Conservation (phyloP, 1,140 invertebrate genomes). For the Bathynomus jamesi region DNA sequence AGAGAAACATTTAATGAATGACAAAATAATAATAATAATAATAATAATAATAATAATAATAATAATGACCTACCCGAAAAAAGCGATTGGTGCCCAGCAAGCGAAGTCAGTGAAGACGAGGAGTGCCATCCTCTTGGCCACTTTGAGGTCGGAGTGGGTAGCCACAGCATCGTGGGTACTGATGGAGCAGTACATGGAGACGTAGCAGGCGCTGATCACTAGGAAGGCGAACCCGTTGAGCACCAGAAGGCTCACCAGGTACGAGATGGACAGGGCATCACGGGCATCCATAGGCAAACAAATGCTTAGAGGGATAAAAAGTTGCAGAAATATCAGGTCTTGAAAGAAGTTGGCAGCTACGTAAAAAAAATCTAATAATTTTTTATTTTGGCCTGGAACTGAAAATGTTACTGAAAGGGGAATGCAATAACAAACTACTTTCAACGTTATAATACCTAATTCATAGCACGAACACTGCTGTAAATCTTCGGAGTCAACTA, state of each 20-base stretch:
- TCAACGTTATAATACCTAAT: too few relatives aligned
- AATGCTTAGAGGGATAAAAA: slow-evolving; percentile 53
- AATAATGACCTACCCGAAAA: slow-evolving; percentile 54
- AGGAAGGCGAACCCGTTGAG: slow-evolving; percentile 66
- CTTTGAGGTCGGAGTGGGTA: slow-evolving; percentile 47
- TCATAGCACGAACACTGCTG: too few relatives aligned
- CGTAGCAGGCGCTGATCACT: slow-evolving; percentile 69
- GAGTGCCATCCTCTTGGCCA: slow-evolving; percentile 81
- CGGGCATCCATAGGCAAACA: slow-evolving; percentile 62
- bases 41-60: slow-evolving; percentile 3
- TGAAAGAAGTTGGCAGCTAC: too few relatives aligned
- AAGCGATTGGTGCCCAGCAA: slow-evolving; percentile 76
- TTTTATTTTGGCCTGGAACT: too few relatives aligned
- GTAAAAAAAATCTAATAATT: too few relatives aligned
- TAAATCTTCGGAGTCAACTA: too few relatives aligned
- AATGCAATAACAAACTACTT: too few relatives aligned
- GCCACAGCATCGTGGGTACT: slow-evolving; percentile 43
- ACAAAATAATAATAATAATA: background rate
- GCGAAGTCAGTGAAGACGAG: slow-evolving; percentile 78
- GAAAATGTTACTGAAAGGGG: too few relatives aligned
- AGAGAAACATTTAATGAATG: background rate
- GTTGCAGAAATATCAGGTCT: too few relatives aligned
- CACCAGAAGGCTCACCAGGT: slow-evolving; percentile 60
- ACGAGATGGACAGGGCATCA: slow-evolving; percentile 55
- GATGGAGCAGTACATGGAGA: slow-evolving; percentile 69